Percentiles rank a stretch among this genome's conserved stretches.
Evolutionary conservation across 1,140 invertebrate genomes (phyloP).

Genomic region (Pemphigus obesinymphae): DNA sequence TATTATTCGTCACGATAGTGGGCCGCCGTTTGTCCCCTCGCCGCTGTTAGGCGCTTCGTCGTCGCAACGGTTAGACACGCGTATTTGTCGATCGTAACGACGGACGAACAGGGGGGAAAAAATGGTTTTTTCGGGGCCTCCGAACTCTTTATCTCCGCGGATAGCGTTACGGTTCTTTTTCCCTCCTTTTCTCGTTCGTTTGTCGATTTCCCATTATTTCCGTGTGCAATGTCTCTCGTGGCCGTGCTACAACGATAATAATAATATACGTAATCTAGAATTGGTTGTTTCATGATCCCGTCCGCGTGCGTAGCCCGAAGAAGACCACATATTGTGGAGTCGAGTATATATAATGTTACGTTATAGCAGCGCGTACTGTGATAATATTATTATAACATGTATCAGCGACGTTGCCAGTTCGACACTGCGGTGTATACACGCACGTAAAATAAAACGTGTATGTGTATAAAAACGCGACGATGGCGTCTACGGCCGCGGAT

Average conservation of each 20-base stretch:
- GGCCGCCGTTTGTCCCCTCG: not conserved
- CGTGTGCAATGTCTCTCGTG: not conserved
- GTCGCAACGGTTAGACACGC: not conserved
- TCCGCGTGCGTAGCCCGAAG: not conserved
- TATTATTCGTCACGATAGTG: not conserved
- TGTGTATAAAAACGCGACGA: not conserved
- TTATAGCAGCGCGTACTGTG: too few species aligned
- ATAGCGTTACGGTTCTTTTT: too few species aligned
- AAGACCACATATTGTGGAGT: not conserved
- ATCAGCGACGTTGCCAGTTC: conserved; percentile 5
- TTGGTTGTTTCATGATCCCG: not conserved
- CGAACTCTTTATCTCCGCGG: not conserved
- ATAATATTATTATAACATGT: not conserved
- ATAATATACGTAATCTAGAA: too few species aligned
- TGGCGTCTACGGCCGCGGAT: not conserved
- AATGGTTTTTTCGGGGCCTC: not conserved
- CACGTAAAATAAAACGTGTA: not conserved
- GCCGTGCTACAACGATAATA: too few species aligned
- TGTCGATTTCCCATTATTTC: not conserved
- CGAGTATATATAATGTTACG: not conserved
- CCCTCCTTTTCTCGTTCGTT: not conserved
- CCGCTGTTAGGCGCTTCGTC: not conserved
- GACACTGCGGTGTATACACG: not conserved
- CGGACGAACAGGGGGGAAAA: not conserved
- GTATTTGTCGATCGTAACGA: not conserved